Evolutionary conservation across 2,113 vertebrate genomes (phyloP).

Genomic region (Pluvialis apricaria): DNA sequence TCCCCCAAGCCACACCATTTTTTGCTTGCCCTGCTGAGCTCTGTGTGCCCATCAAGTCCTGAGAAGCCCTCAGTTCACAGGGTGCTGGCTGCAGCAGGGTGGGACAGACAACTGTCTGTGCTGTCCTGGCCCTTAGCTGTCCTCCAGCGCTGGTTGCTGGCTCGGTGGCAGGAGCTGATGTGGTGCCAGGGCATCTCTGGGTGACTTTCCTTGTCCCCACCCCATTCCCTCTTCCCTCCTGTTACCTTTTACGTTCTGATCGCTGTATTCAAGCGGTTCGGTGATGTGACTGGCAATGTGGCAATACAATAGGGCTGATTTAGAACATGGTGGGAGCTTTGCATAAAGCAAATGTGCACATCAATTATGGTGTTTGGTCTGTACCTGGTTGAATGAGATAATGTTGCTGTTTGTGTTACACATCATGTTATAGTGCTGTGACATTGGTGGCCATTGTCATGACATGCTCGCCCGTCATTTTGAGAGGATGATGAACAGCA

Average conservation of each 20-base stretch:
- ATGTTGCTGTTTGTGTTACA: background rate
- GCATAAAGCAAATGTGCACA: background rate
- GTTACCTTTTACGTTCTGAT: background rate
- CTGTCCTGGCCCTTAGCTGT: background rate
- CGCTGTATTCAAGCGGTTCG: accelerated
- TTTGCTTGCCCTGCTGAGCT: background rate
- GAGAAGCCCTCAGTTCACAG: background rate
- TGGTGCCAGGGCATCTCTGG: background rate
- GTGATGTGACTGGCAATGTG: no score
- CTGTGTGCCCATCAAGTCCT: no score
- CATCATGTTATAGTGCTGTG: background rate
- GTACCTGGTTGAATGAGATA: background rate
- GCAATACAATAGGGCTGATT: background rate
- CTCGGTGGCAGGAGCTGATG: background rate
- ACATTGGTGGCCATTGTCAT: background rate
- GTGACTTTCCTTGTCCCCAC: background rate
- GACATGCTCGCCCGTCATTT: accelerated
- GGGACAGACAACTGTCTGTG: background rate
- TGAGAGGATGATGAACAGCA: background rate
- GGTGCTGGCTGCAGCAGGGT: background rate
- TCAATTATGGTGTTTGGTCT: background rate
- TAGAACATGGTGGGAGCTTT: background rate
- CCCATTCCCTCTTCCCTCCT: background rate
- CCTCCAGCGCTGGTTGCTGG: background rate
- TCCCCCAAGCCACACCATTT: accelerated